These are phyloP conservation scores for Tenebrio molitor DNA, from an alignment of 1,140 invertebrate genomes.

Conservation along the genomic window DNA sequence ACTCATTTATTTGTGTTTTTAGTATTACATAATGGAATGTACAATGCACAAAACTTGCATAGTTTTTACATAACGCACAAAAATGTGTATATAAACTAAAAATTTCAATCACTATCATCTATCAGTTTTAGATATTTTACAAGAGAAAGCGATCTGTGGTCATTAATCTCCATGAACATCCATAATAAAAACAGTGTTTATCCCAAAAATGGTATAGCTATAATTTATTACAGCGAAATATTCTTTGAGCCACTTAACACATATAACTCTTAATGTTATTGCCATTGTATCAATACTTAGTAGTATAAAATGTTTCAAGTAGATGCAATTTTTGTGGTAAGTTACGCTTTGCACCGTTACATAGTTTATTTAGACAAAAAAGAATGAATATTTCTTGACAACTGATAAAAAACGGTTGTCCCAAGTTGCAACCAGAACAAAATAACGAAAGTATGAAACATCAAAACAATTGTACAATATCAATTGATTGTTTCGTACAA, in stretches of 20 bases:
- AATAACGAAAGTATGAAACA: no score
- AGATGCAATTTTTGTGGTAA: background rate
- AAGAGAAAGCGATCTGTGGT: slow-evolving; percentile 25
- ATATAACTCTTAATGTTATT: slow-evolving; percentile 21
- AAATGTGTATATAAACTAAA: slow-evolving; percentile 20
- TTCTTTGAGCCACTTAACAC: slow-evolving; percentile 37
- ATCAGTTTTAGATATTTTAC: background rate
- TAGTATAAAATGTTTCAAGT: slow-evolving; percentile 18
- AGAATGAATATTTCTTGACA: no score
- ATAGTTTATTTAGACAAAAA: no score
- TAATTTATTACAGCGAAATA: slow-evolving; percentile 30
- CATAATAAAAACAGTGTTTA: slow-evolving; percentile 30
- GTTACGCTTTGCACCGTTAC: background rate
- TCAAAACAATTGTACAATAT: slow-evolving; percentile 24
- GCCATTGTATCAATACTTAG: slow-evolving; percentile 23
- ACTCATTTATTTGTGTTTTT: slow-evolving; percentile 22
- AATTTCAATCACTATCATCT: slow-evolving; percentile 7
- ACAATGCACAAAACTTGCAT: slow-evolving; percentile 29
- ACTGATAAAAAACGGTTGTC: no score
- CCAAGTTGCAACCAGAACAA: no score
- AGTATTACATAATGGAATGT: slow-evolving; percentile 33
- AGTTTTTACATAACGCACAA: background rate
- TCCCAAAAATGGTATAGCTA: slow-evolving; percentile 18
- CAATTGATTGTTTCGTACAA: slow-evolving; percentile 35
- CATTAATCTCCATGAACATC: slow-evolving; percentile 29